A percentile compares a stretch with the other conserved stretches of the same genome.
phyloP scores from a whole-genome alignment of 2,113 vertebrate genomes.

The Junco hyemalis region DNA sequence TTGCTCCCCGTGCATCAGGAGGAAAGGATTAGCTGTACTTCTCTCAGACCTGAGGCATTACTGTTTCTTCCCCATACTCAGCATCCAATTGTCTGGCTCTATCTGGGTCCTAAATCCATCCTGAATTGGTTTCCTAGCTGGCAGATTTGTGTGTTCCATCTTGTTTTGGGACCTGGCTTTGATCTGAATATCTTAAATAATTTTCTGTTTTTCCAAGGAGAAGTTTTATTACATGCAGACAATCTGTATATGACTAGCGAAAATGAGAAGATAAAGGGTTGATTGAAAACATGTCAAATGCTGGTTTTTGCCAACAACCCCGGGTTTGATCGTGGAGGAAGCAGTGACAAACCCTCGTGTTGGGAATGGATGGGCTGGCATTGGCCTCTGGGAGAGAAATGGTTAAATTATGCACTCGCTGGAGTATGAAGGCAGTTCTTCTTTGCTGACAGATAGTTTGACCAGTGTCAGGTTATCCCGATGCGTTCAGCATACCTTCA shows the following conservation, averaged over 20 bases:
- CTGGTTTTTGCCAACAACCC: slow-evolving; percentile 10
- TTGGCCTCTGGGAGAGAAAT: slow-evolving; percentile 76
- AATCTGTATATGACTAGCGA: not conserved
- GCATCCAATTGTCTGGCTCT: slow-evolving; percentile 45
- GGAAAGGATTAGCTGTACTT: slow-evolving; percentile 17
- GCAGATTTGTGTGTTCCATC: slow-evolving; percentile 54
- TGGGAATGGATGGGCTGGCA: slow-evolving; percentile 3
- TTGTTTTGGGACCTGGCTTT: slow-evolving; percentile 45
- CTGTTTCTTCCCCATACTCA: slow-evolving; percentile 49
- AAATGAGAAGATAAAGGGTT: slow-evolving; percentile 38
- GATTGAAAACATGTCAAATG: slow-evolving; percentile 24
- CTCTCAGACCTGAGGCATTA: slow-evolving; percentile 37
- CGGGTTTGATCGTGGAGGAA: not conserved
- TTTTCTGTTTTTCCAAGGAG: slow-evolving; percentile 43
- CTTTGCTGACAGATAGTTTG: slow-evolving; percentile 91
- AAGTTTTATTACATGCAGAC: slow-evolving; percentile 48
- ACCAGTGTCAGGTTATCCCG: slow-evolving; percentile 94
- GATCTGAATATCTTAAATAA: slow-evolving; percentile 21
- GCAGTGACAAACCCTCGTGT: not conserved
- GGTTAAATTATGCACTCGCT: slow-evolving; percentile 89
- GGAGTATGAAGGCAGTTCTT: slow-evolving; percentile 94
- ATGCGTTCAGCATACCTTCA: slow-evolving; percentile 95
- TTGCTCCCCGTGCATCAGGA: not conserved
- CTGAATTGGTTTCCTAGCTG: slow-evolving; percentile 52
- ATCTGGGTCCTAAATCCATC: slow-evolving; percentile 55